Conservation (phyloP, 1,140 invertebrate species). For the Panagrolaimus sp. region DNA sequence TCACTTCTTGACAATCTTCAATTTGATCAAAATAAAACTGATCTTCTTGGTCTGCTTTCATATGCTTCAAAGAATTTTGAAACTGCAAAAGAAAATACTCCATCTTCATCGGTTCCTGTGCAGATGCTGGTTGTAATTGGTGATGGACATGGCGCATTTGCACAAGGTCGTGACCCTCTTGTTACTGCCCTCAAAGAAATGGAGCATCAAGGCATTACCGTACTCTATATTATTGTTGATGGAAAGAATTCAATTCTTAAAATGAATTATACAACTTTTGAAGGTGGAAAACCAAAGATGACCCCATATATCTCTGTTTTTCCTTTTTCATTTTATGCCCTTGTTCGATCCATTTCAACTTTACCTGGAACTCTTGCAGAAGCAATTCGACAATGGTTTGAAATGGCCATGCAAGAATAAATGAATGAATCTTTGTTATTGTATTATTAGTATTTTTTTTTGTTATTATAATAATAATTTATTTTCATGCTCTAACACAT, state of each 20-base stretch:
- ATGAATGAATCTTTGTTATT: too few species aligned
- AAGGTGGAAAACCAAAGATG: conserved; percentile 60
- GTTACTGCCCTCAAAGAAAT: conserved; percentile 74
- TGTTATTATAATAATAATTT: too few species aligned
- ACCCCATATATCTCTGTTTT: conserved; percentile 84
- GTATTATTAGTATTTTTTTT: too few species aligned
- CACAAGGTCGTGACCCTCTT: conserved; percentile 76
- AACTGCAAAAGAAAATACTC: conserved; percentile 51
- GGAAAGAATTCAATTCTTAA: conserved; percentile 91
- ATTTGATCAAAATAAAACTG: conserved; percentile 64
- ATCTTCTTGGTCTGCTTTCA: conserved; percentile 70
- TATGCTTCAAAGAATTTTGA: conserved; percentile 67
- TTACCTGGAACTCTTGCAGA: conserved; percentile 85
- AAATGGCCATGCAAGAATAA: conserved; percentile 65
- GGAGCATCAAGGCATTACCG: conserved; percentile 75
- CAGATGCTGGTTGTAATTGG: conserved; percentile 86
- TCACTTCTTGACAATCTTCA: conserved; percentile 61
- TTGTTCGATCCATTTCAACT: conserved; percentile 78
- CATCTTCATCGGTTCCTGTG: conserved; percentile 55
- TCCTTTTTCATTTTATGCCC: conserved; percentile 96
- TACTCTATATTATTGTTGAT: conserved; percentile 90
- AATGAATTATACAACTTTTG: conserved; percentile 66
- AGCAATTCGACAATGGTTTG: conserved; percentile 95
- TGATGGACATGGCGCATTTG: conserved; percentile 85
- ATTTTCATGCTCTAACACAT: too few species aligned